A percentile compares a stretch with the other conserved stretches of the same genome.
phyloP scores from a whole-genome alignment of 2,888 invertebrate genomes.

The Metacarcinus magister region DNA sequence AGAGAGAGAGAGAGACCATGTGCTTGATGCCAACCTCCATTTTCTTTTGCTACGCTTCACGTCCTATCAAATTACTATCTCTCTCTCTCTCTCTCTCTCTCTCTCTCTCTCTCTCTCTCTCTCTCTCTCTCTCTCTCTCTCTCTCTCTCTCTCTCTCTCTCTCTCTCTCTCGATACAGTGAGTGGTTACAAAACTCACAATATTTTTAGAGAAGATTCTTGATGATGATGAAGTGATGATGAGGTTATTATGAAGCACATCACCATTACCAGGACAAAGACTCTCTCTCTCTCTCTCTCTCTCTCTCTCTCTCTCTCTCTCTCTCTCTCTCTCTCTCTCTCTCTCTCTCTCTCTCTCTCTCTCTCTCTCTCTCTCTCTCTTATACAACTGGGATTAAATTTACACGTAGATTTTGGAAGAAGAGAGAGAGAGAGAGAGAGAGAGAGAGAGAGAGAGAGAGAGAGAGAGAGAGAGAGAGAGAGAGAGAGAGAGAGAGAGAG shows the following conservation, averaged over 20 bases:
- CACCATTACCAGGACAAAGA: background rate
- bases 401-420: no score
- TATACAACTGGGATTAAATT: no score
- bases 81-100: no score
- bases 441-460: no score
- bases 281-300: constrained; percentile 30
- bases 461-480: background rate
- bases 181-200: background rate
- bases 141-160: constrained; percentile 41
- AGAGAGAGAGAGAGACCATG: background rate
- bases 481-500: background rate
- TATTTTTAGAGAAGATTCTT: background rate
- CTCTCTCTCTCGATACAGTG: constrained; percentile 20
- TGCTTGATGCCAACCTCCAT: background rate
- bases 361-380: background rate
- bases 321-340: background rate
- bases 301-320: background rate
- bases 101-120: constrained; percentile 39
- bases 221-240: background rate
- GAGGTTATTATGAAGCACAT: background rate
- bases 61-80: background rate
- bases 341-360: background rate
- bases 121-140: constrained; percentile 39
- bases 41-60: constrained; percentile 34
- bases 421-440: no score